These are phyloP conservation scores for Isaurus tuberculatus DNA, from an alignment of 92 coral and sea anemone genomes.

Conservation along the genomic window DNA sequence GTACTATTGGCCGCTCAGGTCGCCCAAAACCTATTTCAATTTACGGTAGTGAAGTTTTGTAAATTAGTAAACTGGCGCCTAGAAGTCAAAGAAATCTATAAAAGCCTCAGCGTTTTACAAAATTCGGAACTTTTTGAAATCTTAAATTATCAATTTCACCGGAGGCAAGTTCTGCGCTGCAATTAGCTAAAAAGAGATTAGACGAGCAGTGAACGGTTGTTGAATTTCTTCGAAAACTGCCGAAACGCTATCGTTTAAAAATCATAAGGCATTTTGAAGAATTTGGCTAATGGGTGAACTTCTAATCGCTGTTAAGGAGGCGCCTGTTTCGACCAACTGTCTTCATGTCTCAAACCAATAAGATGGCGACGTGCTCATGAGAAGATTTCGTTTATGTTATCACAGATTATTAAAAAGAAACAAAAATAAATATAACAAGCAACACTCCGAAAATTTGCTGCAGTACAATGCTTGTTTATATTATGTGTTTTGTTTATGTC, in stretches of 20 bases:
- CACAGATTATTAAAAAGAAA: background rate
- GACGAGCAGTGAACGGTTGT: slow-evolving; percentile 19
- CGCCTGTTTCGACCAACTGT: slow-evolving; percentile 20
- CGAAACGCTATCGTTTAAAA: slow-evolving; percentile 29
- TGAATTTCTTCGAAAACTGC: slow-evolving; percentile 20
- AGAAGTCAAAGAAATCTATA: background rate
- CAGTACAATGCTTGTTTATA: background rate
- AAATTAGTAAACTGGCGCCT: background rate
- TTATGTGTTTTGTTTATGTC: background rate
- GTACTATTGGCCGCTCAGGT: background rate
- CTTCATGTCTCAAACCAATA: slow-evolving; percentile 7
- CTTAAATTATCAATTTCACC: slow-evolving; percentile 39
- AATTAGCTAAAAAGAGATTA: slow-evolving; percentile 31
- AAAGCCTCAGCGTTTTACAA: background rate
- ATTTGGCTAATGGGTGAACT: slow-evolving; percentile 17
- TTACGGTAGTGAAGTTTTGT: background rate
- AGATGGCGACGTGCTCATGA: background rate
- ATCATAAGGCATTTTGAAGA: background rate
- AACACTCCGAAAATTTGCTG: background rate
- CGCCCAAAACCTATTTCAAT: background rate
- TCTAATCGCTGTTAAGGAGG: slow-evolving; percentile 26
- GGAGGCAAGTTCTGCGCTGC: slow-evolving; percentile 17
- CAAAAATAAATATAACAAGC: background rate
- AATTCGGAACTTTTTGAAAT: slow-evolving; percentile 25
- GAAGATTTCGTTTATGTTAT: background rate